These are phyloP conservation scores for Thereva unica DNA, from an alignment of 2,888 invertebrate species.

Conservation along the genomic window DNA sequence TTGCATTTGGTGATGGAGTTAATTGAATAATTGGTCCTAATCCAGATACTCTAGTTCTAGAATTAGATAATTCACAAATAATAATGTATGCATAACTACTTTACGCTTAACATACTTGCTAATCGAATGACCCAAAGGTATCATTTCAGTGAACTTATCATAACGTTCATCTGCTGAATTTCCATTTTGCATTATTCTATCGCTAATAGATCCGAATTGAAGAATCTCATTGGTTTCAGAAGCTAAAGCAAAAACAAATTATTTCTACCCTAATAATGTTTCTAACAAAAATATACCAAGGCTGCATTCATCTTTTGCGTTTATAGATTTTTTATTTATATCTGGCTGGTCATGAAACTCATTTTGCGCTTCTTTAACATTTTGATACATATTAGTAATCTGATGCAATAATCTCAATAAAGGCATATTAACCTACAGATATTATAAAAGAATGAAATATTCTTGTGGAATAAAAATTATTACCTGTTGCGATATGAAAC, in stretches of 20 bases:
- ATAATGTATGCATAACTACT: constrained; percentile 3
- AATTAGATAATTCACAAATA: constrained; percentile 3
- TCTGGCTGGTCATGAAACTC: constrained; percentile 78
- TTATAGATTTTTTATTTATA: constrained; percentile 52
- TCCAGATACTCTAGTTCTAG: constrained; percentile 48
- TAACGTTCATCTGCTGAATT: constrained; percentile 56
- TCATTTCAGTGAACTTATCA: constrained; percentile 57
- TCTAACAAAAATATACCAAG: constrained; percentile 59
- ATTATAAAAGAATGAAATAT: constrained; percentile 8
- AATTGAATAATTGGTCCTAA: constrained; percentile 54
- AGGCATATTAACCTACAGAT: constrained; percentile 85
- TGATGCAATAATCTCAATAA: constrained; percentile 88
- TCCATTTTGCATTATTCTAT: constrained; percentile 53
- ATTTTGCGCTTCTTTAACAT: constrained; percentile 91
- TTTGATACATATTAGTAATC: constrained; percentile 97
- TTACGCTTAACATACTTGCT: constrained; percentile 44
- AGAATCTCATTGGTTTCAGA: constrained; percentile 57
- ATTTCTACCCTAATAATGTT: background rate
- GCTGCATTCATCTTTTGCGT: constrained; percentile 66
- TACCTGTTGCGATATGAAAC: constrained; percentile 90
- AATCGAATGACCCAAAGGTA: constrained; percentile 48
- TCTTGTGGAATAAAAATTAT: constrained; percentile 6
- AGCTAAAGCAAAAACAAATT: constrained; percentile 44
- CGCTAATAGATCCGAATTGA: constrained; percentile 53
- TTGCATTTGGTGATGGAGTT: constrained; percentile 56